Evolutionary conservation across 2,113 vertebrate genomes (phyloP).

Genomic region (Globicephala melas): DNA sequence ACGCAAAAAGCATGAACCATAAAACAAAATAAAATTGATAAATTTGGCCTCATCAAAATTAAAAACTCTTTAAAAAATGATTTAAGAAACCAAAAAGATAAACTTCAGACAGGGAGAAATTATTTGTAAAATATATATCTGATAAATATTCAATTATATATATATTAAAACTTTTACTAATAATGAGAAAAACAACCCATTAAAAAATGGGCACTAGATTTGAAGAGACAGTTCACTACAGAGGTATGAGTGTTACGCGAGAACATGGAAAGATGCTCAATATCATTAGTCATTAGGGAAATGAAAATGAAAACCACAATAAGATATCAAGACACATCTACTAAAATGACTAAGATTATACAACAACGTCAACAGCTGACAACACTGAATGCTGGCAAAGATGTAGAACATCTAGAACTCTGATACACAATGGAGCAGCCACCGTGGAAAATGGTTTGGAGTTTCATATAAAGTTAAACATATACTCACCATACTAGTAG

Average conservation of each 20-base stretch:
- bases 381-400: neutral
- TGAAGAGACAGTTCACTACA: neutral
- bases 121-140: neutral
- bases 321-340: neutral
- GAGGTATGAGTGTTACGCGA: neutral
- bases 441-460: neutral
- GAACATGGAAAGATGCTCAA: neutral
- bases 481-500: neutral
- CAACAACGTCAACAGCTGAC: too few species aligned
- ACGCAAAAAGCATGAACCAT: neutral
- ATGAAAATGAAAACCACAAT: neutral
- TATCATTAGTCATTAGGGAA: neutral
- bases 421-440: neutral
- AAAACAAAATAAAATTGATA: neutral
- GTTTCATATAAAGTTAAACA: neutral
- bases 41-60: neutral
- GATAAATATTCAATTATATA: neutral
- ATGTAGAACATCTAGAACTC: neutral
- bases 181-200: neutral
- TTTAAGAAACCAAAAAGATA: neutral
- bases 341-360: neutral
- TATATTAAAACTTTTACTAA: neutral
- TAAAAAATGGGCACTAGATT: neutral
- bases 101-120: neutral
- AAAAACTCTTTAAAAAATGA: neutral